These are phyloP conservation scores for Caenorhabditis briggsae DNA, from an alignment of 1,140 invertebrate genomes.

Conservation along the genomic window DNA sequence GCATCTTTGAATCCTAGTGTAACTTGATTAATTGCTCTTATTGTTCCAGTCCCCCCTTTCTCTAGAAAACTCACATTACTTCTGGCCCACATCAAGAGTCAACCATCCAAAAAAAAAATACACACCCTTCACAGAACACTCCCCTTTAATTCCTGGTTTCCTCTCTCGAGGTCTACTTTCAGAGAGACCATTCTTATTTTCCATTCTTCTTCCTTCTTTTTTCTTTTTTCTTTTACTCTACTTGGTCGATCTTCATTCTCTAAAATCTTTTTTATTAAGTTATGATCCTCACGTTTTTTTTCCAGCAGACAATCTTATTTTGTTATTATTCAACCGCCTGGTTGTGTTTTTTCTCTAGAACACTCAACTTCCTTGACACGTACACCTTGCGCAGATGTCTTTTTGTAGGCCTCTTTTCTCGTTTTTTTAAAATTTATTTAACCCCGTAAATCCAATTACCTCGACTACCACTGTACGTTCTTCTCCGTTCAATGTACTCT, in stretches of 20 bases:
- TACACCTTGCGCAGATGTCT: slow-evolving; percentile 25
- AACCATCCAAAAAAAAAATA: background rate
- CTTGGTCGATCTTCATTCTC: background rate
- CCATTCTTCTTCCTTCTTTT: background rate
- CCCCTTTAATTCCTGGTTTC: background rate
- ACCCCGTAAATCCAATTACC: slow-evolving; percentile 47
- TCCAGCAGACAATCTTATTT: background rate
- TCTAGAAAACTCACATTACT: too few species aligned
- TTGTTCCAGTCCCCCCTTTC: too few species aligned
- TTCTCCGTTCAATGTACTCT: slow-evolving; percentile 58
- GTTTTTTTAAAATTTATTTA: background rate
- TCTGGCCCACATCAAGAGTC: too few species aligned
- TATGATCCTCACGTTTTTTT: background rate
- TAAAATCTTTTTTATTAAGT: background rate
- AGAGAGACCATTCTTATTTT: slow-evolving; percentile 14
- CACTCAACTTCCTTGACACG: background rate
- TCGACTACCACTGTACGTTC: slow-evolving; percentile 59
- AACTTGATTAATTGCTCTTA: too few species aligned
- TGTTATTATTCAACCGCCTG: background rate
- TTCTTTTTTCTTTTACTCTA: background rate
- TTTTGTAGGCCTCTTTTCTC: background rate
- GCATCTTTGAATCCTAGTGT: too few species aligned
- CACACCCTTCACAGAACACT: background rate
- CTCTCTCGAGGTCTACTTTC: background rate
- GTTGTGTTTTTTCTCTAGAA: background rate